These are phyloP conservation scores for Leiothrix lutea DNA, from an alignment of 2,113 vertebrate genomes.

Conservation along the genomic window DNA sequence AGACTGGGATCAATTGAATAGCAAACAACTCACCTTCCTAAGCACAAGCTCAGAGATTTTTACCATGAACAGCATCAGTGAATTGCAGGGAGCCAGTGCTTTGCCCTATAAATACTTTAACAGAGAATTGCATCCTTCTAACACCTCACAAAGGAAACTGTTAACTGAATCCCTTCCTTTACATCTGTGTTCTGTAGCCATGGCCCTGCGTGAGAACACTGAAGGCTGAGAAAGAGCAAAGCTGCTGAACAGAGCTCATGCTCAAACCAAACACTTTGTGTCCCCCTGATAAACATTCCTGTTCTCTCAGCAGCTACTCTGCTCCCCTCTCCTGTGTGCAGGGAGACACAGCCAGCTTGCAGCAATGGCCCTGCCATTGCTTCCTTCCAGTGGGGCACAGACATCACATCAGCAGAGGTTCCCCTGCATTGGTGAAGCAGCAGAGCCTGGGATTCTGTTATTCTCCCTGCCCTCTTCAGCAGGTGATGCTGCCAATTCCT, in stretches of 20 bases:
- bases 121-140: background rate
- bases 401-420: background rate
- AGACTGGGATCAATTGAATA: background rate
- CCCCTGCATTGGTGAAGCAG: background rate
- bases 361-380: background rate
- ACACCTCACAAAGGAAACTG: background rate
- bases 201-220: background rate
- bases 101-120: background rate
- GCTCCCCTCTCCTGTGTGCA: background rate
- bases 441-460: background rate
- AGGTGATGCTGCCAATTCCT: background rate
- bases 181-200: background rate
- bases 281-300: background rate
- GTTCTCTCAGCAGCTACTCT: background rate
- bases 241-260: background rate
- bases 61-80: background rate
- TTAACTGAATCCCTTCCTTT: background rate
- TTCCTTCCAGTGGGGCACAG: background rate
- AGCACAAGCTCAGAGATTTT: background rate
- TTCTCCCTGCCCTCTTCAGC: rapidly evolving
- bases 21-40: background rate
- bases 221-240: background rate
- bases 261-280: background rate
- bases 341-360: background rate
- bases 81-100: background rate